phyloP scores from a whole-genome alignment of 2,888 invertebrate genomes.

The Trimorus sp. region DNA sequence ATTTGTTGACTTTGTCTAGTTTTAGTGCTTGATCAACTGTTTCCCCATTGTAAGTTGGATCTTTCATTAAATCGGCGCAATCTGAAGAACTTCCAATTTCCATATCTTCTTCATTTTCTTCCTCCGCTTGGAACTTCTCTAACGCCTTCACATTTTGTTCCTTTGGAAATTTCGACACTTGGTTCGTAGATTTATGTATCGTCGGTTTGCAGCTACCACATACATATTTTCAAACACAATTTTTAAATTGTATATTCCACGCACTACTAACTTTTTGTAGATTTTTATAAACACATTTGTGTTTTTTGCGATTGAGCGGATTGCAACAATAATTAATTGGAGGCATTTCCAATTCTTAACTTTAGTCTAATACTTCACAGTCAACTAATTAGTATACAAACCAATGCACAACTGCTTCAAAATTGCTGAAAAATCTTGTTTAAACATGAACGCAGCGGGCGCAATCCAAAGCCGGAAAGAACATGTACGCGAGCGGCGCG shows the following conservation, averaged over 20 bases:
- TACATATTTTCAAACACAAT: not conserved
- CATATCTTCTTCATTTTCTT: not conserved
- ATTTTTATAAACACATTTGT: slow-evolving; percentile 11
- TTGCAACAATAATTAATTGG: slow-evolving; percentile 3
- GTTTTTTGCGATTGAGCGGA: slow-evolving; percentile 5
- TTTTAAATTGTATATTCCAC: not conserved
- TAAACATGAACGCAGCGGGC: not conserved
- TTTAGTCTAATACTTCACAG: not conserved
- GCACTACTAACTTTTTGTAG: not conserved
- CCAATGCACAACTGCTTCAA: not conserved
- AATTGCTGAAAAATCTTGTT: not conserved
- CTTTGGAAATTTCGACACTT: not conserved
- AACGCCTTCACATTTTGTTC: too few species aligned
- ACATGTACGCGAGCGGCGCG: slow-evolving; percentile 6
- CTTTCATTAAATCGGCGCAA: slow-evolving; percentile 17
- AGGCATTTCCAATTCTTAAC: slow-evolving; percentile 5
- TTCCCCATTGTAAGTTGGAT: slow-evolving; percentile 15
- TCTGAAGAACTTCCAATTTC: slow-evolving; percentile 15
- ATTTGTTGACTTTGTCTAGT: slow-evolving; percentile 12
- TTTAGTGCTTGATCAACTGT: slow-evolving; percentile 1
- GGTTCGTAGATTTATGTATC: not conserved
- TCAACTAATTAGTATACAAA: not conserved
- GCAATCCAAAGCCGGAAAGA: not conserved
- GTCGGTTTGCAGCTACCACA: not conserved
- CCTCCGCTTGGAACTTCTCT: too few species aligned